Percentiles rank a stretch among this genome's conserved stretches.
Evolutionary conservation across 64 coral and sea anemone genomes (phyloP).

Genomic region (Stichodactyla mertensii): DNA sequence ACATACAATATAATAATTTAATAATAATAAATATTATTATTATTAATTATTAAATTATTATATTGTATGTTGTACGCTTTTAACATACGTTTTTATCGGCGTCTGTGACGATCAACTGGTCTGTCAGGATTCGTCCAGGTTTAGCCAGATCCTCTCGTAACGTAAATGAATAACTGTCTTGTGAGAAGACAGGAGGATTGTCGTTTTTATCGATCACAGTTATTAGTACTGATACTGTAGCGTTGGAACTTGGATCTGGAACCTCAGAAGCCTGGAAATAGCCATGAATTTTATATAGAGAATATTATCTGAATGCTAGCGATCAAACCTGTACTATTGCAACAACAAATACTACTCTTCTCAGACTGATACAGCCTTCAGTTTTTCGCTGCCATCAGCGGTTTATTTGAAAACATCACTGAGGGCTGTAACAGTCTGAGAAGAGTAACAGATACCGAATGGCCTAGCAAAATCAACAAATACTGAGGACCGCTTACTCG

Average conservation of each 20-base stretch:
- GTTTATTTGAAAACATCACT: too few relatives aligned
- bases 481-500: not conserved
- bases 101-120: slow-evolving; percentile 61
- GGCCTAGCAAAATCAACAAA: too few relatives aligned
- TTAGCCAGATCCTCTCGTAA: slow-evolving; percentile 59
- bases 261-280: slow-evolving; percentile 63
- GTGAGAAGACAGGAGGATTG: slow-evolving; percentile 51
- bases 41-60: too few relatives aligned
- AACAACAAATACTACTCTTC: too few relatives aligned
- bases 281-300: not conserved
- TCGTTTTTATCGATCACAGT: slow-evolving; percentile 70
- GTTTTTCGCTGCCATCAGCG: too few relatives aligned
- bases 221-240: slow-evolving; percentile 54
- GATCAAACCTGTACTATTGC: too few relatives aligned
- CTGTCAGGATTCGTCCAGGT: slow-evolving; percentile 57
- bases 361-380: too few relatives aligned
- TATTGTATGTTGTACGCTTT: not conserved
- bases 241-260: slow-evolving; percentile 56
- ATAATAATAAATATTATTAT: too few relatives aligned
- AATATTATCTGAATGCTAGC: not conserved
- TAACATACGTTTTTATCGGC: slow-evolving; percentile 54
- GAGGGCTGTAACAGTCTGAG: too few relatives aligned
- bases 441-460: too few relatives aligned
- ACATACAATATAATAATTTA: too few relatives aligned
- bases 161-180: slow-evolving; percentile 36